These are phyloP conservation scores for Phainopepla nitens DNA, from an alignment of 2,113 vertebrate genomes.

Conservation along the genomic window DNA sequence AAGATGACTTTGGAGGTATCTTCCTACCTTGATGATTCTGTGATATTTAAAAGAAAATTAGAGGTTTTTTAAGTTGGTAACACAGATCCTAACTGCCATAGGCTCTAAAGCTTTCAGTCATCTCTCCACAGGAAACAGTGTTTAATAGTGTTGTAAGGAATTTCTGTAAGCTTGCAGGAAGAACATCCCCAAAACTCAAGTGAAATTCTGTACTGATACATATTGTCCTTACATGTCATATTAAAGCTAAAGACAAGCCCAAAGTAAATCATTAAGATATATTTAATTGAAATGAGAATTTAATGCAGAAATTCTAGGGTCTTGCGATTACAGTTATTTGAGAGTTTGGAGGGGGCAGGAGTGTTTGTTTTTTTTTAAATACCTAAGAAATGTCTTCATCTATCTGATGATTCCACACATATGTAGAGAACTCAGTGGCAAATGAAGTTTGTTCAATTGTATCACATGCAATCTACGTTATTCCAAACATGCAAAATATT, in stretches of 20 bases:
- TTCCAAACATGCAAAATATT: not conserved
- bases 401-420: not conserved
- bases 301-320: not conserved
- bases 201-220: not conserved
- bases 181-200: not conserved
- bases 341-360: not conserved
- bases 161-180: not conserved
- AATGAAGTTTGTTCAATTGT: not conserved
- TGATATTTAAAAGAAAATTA: not conserved
- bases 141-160: not conserved
- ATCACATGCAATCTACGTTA: not conserved
- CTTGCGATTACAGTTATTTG: not conserved
- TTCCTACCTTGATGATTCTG: not conserved
- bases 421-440: not conserved
- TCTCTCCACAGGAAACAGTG: not conserved
- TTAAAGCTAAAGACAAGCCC: not conserved
- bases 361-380: not conserved
- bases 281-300: not conserved
- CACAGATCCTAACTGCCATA: not conserved
- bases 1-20: not conserved
- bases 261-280: slow-evolving; percentile 5
- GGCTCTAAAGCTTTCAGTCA: not conserved
- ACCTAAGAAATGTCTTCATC: not conserved
- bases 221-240: not conserved
- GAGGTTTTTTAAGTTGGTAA: not conserved